A percentile compares a stretch with the other conserved stretches of the same genome.
Evolutionary conservation across 37 sponge, comb jelly and placozoan species (phyloP).

Genomic region (Agelas oroides): DNA sequence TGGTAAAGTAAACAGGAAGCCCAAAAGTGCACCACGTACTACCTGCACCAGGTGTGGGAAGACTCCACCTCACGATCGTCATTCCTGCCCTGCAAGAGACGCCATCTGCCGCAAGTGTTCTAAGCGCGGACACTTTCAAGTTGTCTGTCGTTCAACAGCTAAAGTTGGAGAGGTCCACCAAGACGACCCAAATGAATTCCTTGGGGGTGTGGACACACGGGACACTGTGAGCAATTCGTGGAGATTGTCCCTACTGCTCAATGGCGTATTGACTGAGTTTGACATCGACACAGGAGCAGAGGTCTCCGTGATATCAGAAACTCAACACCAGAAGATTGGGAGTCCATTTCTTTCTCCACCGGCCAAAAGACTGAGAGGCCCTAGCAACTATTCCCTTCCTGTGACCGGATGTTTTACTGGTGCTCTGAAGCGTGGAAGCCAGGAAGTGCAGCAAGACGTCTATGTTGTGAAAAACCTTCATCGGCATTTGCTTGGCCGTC

Average conservation of each 20-base stretch:
- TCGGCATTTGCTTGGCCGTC: constrained; percentile 8
- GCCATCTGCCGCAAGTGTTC: constrained; percentile 17
- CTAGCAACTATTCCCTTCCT: neutral
- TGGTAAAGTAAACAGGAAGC: neutral
- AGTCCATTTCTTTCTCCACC: neutral
- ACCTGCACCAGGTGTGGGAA: constrained; percentile 9
- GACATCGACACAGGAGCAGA: constrained; percentile 35
- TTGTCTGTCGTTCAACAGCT: constrained; percentile 4
- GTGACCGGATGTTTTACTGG: constrained; percentile 3
- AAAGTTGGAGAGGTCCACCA: neutral
- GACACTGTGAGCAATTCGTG: neutral
- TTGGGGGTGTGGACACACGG: neutral
- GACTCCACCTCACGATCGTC: constrained; percentile 14
- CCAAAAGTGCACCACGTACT: neutral
- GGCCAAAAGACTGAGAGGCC: constrained; percentile 6
- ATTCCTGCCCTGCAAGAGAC: constrained; percentile 22
- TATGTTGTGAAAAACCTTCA: constrained; percentile 1
- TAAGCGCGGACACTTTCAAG: constrained; percentile 20
- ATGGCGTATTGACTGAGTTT: constrained; percentile 7
- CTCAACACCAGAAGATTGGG: neutral
- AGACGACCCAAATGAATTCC: neutral
- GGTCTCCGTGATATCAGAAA: neutral
- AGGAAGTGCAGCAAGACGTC: neutral
- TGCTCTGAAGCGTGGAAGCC: neutral
- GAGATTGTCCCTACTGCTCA: constrained; percentile 9